phyloP scores from a whole-genome alignment of 30 jellyfish, hydroid and myxozoan genomes.

The Pelagia noctiluca region DNA sequence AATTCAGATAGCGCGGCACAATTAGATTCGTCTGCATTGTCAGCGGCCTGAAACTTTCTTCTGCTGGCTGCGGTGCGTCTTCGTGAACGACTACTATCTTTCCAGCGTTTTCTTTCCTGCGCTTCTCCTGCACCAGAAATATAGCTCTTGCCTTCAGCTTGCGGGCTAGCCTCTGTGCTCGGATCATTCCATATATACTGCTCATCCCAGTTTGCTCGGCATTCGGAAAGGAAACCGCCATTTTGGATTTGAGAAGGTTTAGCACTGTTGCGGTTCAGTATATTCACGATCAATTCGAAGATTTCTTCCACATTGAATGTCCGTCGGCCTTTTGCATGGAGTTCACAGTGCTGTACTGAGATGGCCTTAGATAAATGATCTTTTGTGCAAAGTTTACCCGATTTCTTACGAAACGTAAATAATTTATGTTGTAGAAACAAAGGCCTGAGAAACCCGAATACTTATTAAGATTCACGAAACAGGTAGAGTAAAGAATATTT shows the following conservation, averaged over 20 bases:
- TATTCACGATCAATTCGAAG: neutral
- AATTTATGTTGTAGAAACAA: too few relatives aligned
- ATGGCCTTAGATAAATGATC: neutral
- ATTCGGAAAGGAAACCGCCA: slow-evolving; percentile 32
- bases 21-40: slow-evolving; percentile 42
- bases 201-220: slow-evolving; percentile 33
- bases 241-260: neutral
- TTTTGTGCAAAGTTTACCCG: neutral
- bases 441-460: too few relatives aligned
- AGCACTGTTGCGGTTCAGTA: slow-evolving; percentile 46
- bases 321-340: too few relatives aligned
- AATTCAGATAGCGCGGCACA: slow-evolving; percentile 43
- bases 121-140: slow-evolving; percentile 56
- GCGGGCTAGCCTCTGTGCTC: slow-evolving; percentile 70
- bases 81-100: slow-evolving; percentile 11
- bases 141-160: slow-evolving; percentile 65
- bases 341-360: slow-evolving; percentile 6
- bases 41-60: slow-evolving; percentile 12
- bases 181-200: slow-evolving; percentile 71
- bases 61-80: slow-evolving; percentile 50
- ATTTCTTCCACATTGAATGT: neutral
- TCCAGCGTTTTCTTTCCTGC: slow-evolving; percentile 47
- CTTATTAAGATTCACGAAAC: too few relatives aligned
- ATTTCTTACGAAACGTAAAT: neutral
- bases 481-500: too few relatives aligned